Evolutionary conservation across 2,888 invertebrate species (phyloP), one percentile per base, ranked within the genome.

Genomic region (Volucella inanis): DNA sequence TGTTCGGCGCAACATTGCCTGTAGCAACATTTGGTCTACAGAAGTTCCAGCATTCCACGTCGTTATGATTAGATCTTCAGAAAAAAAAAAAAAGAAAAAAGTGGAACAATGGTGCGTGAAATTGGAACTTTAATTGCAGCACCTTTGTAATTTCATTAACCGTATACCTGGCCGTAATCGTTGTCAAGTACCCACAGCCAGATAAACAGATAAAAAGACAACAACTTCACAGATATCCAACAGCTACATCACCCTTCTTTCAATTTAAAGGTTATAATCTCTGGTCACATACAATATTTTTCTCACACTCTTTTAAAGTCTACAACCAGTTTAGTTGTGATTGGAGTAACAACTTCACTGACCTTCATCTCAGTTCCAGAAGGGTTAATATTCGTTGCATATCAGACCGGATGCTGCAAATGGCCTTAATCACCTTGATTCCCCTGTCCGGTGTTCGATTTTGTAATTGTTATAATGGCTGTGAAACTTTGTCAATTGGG

Each of bases 401-500:
- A 15, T 49, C 45, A 52, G 77, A 85, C 85, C 71, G 81, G 85
- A 85, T 81, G 81, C 80, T 59, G 76, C 15, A 62, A 76, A 68
- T 81, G 71, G 71, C 52, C 81, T 85, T 81, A 85, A 85, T 85
- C 81, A 81, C 81, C 85, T 77, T 85, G 85, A 72, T 68, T 81
- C 76, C 57, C 72, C 68, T 71, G 85, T 71, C 64, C 50, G 39
- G 52, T 31, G 14, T 59, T 59, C 47, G 8, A 22, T 65, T 47
- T 47, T 70, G 18, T 71, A 59, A 50, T 50, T 14, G 15, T 38
- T 67, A 15, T 57, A 43, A 39, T 15, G 18, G 14, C 54, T 47
- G 47, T 49, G 47, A 15, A 43, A 64, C 72, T 71, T 72, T 81
- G 81, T 85, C 85, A 85, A 85, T 81, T 72, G 72, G 55, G 47